phyloP scores from a whole-genome alignment of 2,888 invertebrate genomes.

The Melanostoma scalare region DNA sequence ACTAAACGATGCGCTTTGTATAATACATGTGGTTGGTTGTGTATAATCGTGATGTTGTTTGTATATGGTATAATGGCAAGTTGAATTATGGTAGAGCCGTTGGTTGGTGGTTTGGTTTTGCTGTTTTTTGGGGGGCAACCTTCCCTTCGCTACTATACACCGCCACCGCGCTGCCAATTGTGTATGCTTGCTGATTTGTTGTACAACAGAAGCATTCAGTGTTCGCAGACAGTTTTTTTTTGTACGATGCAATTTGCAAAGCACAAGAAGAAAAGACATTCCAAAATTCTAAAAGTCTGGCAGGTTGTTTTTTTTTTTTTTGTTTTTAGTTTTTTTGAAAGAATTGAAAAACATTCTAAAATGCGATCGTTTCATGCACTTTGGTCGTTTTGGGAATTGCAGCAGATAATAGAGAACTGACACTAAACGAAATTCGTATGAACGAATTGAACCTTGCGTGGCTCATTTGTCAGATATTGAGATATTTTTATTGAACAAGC shows the following conservation, averaged over 20 bases:
- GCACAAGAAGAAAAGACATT: constrained; percentile 26
- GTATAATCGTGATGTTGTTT: background rate
- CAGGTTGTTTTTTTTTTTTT: no score
- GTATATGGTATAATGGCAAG: constrained; percentile 11
- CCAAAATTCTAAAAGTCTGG: background rate
- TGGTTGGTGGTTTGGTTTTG: constrained; percentile 2
- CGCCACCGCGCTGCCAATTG: background rate
- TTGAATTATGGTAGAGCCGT: constrained; percentile 39
- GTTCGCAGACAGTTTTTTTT: constrained; percentile 49
- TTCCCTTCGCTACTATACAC: constrained; percentile 6
- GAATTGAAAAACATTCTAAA: no score
- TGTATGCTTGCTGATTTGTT: constrained; percentile 37
- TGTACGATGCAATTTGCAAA: constrained; percentile 21
- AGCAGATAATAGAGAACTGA: no score
- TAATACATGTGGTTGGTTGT: constrained; percentile 27
- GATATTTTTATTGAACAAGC: no score
- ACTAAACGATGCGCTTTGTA: constrained; percentile 49
- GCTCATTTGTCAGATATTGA: no score
- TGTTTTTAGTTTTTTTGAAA: no score
- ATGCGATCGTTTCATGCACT: no score
- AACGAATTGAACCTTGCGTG: no score
- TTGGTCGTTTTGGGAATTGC: no score
- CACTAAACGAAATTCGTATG: no score
- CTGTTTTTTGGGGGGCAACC: constrained; percentile 5
- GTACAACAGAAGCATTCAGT: constrained; percentile 40